A percentile compares a stretch with the other conserved stretches of the same genome.
These are phyloP conservation scores for Halcyon smyrnensis DNA, from an alignment of 2,797 vertebrate genomes.

Conservation along the genomic window DNA sequence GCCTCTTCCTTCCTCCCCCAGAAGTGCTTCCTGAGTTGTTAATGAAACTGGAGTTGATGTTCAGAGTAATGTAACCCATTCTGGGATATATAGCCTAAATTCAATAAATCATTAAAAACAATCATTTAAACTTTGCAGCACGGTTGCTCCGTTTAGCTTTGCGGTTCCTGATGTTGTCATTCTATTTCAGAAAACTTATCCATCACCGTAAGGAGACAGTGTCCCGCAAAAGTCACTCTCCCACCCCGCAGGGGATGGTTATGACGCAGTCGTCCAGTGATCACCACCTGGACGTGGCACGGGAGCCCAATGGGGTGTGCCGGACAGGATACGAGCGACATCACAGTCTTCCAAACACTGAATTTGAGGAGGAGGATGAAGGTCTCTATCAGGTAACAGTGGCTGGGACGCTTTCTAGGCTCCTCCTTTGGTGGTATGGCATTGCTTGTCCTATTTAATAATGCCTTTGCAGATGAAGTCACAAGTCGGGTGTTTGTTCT, in stretches of 20 bases:
- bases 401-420: background rate
- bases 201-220: constrained; percentile 97
- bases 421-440: background rate
- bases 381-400: constrained; percentile 88
- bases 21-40: constrained; percentile 60
- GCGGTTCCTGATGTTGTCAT: background rate
- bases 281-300: constrained; percentile 85
- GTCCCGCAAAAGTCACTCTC: constrained; percentile 86
- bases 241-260: constrained; percentile 78
- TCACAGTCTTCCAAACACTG: constrained; percentile 85
- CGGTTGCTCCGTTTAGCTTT: background rate
- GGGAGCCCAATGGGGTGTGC: constrained; percentile 89
- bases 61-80: background rate
- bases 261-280: constrained; percentile 90
- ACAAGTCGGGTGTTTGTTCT: background rate
- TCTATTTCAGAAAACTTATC: constrained; percentile 89
- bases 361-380: constrained; percentile 83
- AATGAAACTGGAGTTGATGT: constrained; percentile 50
- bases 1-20: constrained; percentile 61
- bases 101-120: constrained; percentile 8
- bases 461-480: background rate
- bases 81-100: background rate
- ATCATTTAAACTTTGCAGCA: background rate
- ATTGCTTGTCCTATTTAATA: background rate
- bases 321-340: constrained; percentile 84